phyloP scores from a whole-genome alignment of 2,113 vertebrate species.

The Picathartes gymnocephalus region DNA sequence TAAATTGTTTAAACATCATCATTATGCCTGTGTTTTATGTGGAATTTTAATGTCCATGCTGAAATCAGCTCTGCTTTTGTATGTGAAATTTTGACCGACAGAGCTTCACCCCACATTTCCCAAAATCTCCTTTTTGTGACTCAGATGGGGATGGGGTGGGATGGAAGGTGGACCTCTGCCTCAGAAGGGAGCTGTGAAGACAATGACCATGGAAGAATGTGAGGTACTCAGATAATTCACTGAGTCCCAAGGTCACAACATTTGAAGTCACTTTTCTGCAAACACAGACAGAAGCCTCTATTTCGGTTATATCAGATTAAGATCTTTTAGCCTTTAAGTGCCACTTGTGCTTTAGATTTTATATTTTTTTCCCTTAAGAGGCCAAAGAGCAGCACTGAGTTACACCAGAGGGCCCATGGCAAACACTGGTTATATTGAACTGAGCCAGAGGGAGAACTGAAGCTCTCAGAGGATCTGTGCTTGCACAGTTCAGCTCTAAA shows the following conservation, averaged over 20 bases:
- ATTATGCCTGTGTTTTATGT: background rate
- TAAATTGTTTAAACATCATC: constrained; percentile 7
- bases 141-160: background rate
- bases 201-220: background rate
- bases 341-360: background rate
- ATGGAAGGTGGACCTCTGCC: background rate
- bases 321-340: background rate
- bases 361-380: background rate
- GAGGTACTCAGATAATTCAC: background rate
- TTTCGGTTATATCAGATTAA: background rate
- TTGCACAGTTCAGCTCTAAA: background rate
- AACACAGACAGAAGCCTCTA: background rate
- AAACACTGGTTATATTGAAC: background rate
- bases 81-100: background rate
- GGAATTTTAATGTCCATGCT: background rate
- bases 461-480: background rate
- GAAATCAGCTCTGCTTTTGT: background rate
- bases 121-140: background rate
- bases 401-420: background rate
- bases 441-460: background rate
- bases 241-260: background rate
- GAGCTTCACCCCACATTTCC: background rate
- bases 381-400: background rate
- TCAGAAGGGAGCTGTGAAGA: background rate
- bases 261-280: background rate